Percentiles rank a stretch among this genome's conserved stretches.
These are phyloP conservation scores for Zalophus californianus DNA, from an alignment of 2,797 vertebrate genomes.

Conservation along the genomic window DNA sequence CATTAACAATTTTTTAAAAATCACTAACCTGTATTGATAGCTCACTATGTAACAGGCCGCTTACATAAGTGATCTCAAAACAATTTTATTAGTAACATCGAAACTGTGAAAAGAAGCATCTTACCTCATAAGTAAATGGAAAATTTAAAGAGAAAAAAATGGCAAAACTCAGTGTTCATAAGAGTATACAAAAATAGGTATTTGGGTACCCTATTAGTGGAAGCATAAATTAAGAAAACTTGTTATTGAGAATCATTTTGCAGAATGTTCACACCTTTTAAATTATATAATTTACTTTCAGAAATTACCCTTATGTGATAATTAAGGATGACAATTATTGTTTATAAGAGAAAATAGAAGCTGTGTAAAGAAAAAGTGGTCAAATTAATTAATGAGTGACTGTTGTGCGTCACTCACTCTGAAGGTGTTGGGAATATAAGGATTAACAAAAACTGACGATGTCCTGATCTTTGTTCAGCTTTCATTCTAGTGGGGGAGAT, in stretches of 20 bases:
- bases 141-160: constrained; percentile 7
- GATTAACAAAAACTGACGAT: not conserved
- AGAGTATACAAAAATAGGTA: not conserved
- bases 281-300: not conserved
- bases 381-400: not conserved
- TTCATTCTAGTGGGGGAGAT: not conserved
- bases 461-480: not conserved
- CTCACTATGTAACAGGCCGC: not conserved
- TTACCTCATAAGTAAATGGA: not conserved
- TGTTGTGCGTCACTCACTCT: not conserved
- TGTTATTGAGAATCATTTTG: not conserved
- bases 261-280: not conserved
- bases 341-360: not conserved
- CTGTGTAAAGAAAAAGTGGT: not conserved
- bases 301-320: not conserved
- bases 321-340: not conserved
- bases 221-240: not conserved
- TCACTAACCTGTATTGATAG: not conserved
- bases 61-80: not conserved
- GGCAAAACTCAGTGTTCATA: not conserved
- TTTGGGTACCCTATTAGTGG: not conserved
- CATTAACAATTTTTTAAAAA: not conserved
- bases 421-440: not conserved
- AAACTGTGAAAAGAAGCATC: not conserved
- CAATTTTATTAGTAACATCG: not conserved